A percentile compares a stretch with the other conserved stretches of the same genome.
Conservation (phyloP, 2,797 vertebrate species). For the Oryzias dopingdopingensis region DNA sequence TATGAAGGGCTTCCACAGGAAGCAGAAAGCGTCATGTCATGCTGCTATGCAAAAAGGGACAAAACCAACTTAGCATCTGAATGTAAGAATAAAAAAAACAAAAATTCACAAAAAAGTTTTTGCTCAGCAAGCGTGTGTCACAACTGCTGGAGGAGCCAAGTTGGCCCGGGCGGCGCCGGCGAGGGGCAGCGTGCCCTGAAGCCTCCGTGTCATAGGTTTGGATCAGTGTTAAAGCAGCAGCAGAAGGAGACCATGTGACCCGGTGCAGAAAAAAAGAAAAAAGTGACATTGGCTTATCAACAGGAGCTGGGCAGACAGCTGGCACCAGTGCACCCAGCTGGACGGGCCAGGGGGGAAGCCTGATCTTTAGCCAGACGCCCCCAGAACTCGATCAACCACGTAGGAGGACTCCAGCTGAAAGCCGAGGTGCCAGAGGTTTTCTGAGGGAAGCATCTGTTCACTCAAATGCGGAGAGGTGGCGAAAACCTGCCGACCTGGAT, state of each 20-base stretch:
- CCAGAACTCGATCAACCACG: constrained; percentile 6
- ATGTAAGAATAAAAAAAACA: too few relatives aligned
- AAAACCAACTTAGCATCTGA: too few relatives aligned
- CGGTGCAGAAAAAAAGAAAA: not conserved
- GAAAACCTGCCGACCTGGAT: too few relatives aligned
- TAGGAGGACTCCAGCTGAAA: constrained; percentile 30
- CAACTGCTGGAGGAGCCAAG: constrained; percentile 38
- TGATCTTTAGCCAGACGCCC: constrained; percentile 28
- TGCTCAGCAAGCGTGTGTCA: not conserved
- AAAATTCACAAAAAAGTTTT: too few relatives aligned
- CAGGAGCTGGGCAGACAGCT: constrained; percentile 31
- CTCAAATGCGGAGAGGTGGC: too few relatives aligned
- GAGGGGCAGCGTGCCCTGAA: constrained; percentile 34
- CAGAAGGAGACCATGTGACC: constrained; percentile 39
- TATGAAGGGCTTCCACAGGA: not conserved
- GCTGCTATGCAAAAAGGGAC: too few relatives aligned
- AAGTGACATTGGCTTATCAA: constrained; percentile 48
- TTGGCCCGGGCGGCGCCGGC: constrained; percentile 18
- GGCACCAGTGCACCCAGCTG: constrained; percentile 41
- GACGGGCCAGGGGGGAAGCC: constrained; percentile 3
- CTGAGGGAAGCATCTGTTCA: constrained; percentile 13
- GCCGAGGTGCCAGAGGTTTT: constrained; percentile 39
- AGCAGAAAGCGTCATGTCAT: not conserved
- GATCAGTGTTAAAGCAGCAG: constrained; percentile 36
- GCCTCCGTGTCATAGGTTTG: constrained; percentile 25